A percentile compares a stretch with the other conserved stretches of the same genome.
Evolutionary conservation across 2,113 vertebrate genomes (phyloP).

Genomic region (Hippocampus barbouri): DNA sequence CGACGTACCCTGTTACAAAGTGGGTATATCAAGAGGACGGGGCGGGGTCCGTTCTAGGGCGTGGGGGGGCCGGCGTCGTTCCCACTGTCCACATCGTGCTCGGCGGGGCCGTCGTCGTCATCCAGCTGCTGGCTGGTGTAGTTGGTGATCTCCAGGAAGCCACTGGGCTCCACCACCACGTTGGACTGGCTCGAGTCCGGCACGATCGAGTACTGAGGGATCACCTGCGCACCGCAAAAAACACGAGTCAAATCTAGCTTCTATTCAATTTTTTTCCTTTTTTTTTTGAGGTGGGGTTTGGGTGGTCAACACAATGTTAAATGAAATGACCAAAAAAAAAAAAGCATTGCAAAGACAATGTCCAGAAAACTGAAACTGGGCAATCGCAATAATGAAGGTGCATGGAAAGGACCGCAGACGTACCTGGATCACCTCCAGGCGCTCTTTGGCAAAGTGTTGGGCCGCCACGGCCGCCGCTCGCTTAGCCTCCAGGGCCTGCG

Average conservation of each 20-base stretch:
- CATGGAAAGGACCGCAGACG: neutral
- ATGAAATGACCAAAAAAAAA: too few species aligned
- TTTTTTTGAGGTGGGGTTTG: too few species aligned
- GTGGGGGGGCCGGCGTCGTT: slow-evolving; percentile 85
- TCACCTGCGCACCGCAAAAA: slow-evolving; percentile 74
- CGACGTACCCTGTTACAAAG: neutral
- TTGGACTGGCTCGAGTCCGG: slow-evolving; percentile 95
- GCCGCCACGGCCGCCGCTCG: slow-evolving; percentile 59
- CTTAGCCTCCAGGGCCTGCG: slow-evolving; percentile 56
- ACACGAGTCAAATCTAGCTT: neutral
- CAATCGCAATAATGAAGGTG: neutral
- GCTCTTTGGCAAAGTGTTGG: slow-evolving; percentile 68
- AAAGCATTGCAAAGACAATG: too few species aligned
- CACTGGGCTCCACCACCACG: slow-evolving; percentile 96
- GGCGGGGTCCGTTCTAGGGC: slow-evolving; percentile 59
- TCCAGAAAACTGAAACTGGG: neutral
- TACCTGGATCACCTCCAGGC: slow-evolving; percentile 86
- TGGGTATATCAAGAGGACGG: neutral
- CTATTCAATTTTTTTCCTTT: too few species aligned
- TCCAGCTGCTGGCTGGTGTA: slow-evolving; percentile 97
- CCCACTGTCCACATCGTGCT: slow-evolving; percentile 90
- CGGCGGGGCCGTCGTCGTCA: slow-evolving; percentile 80
- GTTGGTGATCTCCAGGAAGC: slow-evolving; percentile 95
- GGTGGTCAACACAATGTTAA: too few species aligned
- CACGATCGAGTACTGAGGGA: slow-evolving; percentile 94